Percentiles rank a stretch among this genome's conserved stretches.
Evolutionary conservation across 2,797 vertebrate genomes (phyloP).

Genomic region (Erithacus rubecula): DNA sequence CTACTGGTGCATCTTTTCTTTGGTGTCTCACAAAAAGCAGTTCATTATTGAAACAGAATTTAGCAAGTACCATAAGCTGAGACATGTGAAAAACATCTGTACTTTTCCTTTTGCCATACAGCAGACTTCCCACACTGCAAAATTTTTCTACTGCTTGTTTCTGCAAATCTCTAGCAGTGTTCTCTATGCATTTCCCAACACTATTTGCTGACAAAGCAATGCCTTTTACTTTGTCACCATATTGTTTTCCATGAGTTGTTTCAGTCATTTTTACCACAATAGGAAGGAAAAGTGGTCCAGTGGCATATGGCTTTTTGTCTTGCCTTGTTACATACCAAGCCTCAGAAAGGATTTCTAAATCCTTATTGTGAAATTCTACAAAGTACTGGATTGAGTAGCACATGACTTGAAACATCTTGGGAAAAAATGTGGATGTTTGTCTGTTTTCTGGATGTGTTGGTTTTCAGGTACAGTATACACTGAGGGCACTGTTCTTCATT

Average conservation of each 20-base stretch:
- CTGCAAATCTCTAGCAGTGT: neutral
- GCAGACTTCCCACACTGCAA: neutral
- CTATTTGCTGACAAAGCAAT: neutral
- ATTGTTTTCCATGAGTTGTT: neutral
- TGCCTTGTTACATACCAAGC: neutral
- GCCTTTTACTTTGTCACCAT: neutral
- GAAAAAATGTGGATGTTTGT: neutral
- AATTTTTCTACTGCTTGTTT: neutral
- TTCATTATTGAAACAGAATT: neutral
- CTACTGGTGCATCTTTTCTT: neutral
- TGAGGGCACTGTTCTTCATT: fast-evolving
- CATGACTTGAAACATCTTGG: neutral
- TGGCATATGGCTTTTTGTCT: neutral
- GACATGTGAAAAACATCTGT: neutral
- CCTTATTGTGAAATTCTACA: neutral
- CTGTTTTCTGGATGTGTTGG: neutral
- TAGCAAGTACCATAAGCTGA: neutral
- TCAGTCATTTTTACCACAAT: neutral
- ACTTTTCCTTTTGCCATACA: neutral
- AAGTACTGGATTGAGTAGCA: neutral
- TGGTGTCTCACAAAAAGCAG: neutral
- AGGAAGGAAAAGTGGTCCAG: neutral
- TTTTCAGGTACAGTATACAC: neutral
- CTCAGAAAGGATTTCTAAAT: neutral
- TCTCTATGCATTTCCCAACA: neutral